Conservation (phyloP, 1,140 invertebrate species). For the Oreohelix idahoensis region DNA sequence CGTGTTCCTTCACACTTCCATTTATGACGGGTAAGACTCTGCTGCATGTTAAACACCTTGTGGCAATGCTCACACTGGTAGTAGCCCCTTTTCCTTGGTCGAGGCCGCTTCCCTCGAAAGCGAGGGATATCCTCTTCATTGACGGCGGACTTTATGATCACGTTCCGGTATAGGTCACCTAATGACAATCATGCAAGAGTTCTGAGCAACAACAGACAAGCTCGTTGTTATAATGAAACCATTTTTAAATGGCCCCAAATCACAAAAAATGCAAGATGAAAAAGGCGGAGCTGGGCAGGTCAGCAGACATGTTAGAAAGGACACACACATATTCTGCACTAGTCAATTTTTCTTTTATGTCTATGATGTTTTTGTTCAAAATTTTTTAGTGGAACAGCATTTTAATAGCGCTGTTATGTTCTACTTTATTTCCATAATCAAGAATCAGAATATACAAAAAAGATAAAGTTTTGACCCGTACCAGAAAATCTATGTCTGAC, state of each 20-base stretch:
- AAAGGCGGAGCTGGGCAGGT: not conserved
- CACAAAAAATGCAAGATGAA: not conserved
- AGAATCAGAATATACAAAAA: too few relatives aligned
- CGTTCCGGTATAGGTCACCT: not conserved
- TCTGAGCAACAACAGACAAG: not conserved
- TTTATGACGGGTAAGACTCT: slow-evolving; percentile 42
- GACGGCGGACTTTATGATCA: not conserved
- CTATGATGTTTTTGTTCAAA: too few relatives aligned
- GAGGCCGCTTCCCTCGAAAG: not conserved
- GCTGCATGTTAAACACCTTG: slow-evolving; percentile 38
- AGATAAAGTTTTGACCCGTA: too few relatives aligned
- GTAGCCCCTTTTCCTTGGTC: slow-evolving; percentile 14
- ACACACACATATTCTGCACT: too few relatives aligned
- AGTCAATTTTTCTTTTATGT: too few relatives aligned
- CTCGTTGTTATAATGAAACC: too few relatives aligned
- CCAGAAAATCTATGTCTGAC: too few relatives aligned
- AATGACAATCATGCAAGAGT: not conserved
- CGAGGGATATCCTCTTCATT: not conserved
- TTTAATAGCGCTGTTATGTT: too few relatives aligned
- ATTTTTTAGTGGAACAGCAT: too few relatives aligned
- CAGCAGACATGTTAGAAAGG: not conserved
- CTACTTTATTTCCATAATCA: too few relatives aligned
- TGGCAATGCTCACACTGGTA: slow-evolving; percentile 31
- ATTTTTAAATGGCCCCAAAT: not conserved
- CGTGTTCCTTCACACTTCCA: slow-evolving; percentile 42